Evolutionary conservation across 64 coral and sea anemone species (phyloP).

Genomic region (Hydrozoanthus tunicans): DNA sequence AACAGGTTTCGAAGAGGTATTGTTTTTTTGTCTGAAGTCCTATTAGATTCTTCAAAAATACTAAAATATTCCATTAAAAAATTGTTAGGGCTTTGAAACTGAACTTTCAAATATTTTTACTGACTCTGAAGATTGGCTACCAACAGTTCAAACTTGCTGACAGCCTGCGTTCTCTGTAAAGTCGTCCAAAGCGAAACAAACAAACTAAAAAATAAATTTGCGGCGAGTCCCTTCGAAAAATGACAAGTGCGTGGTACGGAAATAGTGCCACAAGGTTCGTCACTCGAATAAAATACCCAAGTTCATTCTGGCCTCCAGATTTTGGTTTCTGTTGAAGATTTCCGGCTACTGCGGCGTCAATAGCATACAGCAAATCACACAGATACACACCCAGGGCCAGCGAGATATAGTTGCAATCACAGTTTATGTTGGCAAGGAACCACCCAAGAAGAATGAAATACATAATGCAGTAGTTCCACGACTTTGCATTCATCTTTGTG

Average conservation of each 20-base stretch:
- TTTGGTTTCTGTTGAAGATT: not conserved
- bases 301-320: not conserved
- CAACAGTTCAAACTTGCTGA: not conserved
- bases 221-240: constrained; percentile 43
- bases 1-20: too few species aligned
- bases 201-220: constrained; percentile 50
- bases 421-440: constrained; percentile 48
- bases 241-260: constrained; percentile 38
- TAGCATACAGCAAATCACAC: constrained; percentile 30
- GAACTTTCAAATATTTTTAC: too few species aligned
- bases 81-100: too few species aligned
- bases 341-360: constrained; percentile 14
- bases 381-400: constrained; percentile 27
- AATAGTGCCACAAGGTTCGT: constrained; percentile 8
- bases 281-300: constrained; percentile 17
- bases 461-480: constrained; percentile 12
- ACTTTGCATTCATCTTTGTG: constrained; percentile 16
- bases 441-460: constrained; percentile 50
- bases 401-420: constrained; percentile 1
- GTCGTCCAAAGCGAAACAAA: constrained; percentile 32
- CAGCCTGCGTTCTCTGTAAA: constrained; percentile 17
- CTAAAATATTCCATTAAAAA: too few species aligned
- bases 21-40: too few species aligned
- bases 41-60: too few species aligned
- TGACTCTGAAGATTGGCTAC: not conserved